A percentile compares a stretch with the other conserved stretches of the same genome.
Evolutionary conservation across 2,888 invertebrate species (phyloP).

Genomic region (Lomographa bimaculata): DNA sequence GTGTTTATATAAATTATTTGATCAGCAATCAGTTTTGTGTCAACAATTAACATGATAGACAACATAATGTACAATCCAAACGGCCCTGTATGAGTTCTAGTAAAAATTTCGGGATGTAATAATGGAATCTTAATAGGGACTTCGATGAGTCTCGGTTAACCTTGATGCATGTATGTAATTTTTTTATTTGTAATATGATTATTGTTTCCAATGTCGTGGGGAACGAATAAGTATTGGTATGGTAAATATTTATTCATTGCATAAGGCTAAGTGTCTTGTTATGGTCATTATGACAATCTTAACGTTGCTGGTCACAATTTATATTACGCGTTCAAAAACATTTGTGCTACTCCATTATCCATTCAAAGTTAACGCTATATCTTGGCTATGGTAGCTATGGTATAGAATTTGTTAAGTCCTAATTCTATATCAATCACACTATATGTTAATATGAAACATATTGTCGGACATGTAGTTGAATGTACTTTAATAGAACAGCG

Average conservation of each 20-base stretch:
- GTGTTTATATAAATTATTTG: neutral
- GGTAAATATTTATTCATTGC: neutral
- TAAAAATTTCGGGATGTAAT: constrained; percentile 9
- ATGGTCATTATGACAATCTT: no score
- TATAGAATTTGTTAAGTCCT: no score
- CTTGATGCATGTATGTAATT: constrained; percentile 10
- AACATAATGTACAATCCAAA: constrained; percentile 1
- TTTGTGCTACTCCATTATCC: no score
- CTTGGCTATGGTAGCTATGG: no score
- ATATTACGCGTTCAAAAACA: no score
- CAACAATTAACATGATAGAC: constrained; percentile 38
- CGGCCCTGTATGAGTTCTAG: constrained; percentile 3
- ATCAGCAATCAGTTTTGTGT: constrained; percentile 36
- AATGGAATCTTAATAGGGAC: constrained; percentile 8
- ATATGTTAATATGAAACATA: no score
- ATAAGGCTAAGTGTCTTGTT: no score
- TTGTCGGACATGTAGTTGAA: no score
- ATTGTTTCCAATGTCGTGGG: constrained; percentile 17
- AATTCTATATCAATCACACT: no score
- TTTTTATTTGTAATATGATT: constrained; percentile 12
- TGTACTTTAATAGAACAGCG: no score
- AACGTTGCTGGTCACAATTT: no score
- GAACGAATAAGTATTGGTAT: constrained; percentile 4
- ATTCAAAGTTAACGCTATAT: no score
- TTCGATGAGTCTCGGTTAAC: constrained; percentile 22